These are phyloP conservation scores for Volucella inflata DNA, from an alignment of 2,888 invertebrate genomes.

Conservation along the genomic window DNA sequence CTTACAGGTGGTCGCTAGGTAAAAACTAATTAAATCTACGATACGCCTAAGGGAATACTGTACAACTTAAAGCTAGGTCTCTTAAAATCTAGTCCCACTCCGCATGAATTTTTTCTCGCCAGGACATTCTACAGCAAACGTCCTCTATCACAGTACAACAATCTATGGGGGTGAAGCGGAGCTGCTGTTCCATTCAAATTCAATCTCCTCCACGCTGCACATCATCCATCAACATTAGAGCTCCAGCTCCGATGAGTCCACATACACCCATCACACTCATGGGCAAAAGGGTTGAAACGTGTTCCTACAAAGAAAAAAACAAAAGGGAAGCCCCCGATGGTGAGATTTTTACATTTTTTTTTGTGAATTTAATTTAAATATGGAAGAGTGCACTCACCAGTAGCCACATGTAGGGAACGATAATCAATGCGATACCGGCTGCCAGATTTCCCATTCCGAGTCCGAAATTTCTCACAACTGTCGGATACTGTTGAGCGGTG, in stretches of 20 bases:
- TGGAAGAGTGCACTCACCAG: slow-evolving; percentile 85
- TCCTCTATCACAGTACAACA: slow-evolving; percentile 69
- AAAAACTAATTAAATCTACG: slow-evolving; percentile 1
- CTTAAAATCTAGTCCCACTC: slow-evolving; percentile 23
- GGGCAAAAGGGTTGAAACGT: slow-evolving; percentile 84
- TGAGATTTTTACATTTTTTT: background rate
- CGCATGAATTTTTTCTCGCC: slow-evolving; percentile 40
- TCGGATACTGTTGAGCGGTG: slow-evolving; percentile 89
- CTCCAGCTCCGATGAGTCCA: slow-evolving; percentile 84
- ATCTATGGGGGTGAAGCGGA: slow-evolving; percentile 9
- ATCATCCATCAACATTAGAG: slow-evolving; percentile 85
- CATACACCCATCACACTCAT: slow-evolving; percentile 85
- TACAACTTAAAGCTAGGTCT: slow-evolving; percentile 45
- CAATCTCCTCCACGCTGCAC: slow-evolving; percentile 62
- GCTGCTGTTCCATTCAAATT: slow-evolving; percentile 11
- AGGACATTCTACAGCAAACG: slow-evolving; percentile 41
- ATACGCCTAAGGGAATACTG: slow-evolving; percentile 55
- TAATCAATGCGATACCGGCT: slow-evolving; percentile 90
- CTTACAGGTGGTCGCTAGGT: slow-evolving; percentile 19
- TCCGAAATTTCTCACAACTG: slow-evolving; percentile 88
- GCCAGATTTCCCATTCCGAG: slow-evolving; percentile 90
- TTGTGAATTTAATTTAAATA: slow-evolving; percentile 23
- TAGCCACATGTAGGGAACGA: slow-evolving; percentile 91
- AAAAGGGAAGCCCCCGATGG: slow-evolving; percentile 20
- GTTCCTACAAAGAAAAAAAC: slow-evolving; percentile 81